Conservation (phyloP, 2,113 vertebrate genomes). For the Accipiter cooperii region DNA sequence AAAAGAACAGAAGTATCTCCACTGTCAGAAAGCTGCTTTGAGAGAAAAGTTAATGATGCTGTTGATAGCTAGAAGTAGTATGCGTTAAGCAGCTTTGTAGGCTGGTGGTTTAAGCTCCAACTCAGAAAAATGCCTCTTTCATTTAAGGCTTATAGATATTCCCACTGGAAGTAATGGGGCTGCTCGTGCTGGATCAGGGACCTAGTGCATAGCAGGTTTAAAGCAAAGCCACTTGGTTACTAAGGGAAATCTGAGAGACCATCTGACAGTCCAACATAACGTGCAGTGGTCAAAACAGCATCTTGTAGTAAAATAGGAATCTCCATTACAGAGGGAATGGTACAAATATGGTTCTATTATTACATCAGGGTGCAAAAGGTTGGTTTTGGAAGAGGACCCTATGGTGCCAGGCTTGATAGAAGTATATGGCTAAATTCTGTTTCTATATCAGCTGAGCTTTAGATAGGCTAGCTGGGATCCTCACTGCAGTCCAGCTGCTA, state of each 20-base stretch:
- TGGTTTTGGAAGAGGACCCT: not conserved
- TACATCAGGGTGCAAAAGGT: not conserved
- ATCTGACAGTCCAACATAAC: not conserved
- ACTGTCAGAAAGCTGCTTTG: not conserved
- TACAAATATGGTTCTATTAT: not conserved
- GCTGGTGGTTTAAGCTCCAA: not conserved
- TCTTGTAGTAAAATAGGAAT: not conserved
- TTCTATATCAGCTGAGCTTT: not conserved
- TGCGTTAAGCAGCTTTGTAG: not conserved
- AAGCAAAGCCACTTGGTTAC: not conserved
- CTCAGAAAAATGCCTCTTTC: not conserved
- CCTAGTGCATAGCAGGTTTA: not conserved
- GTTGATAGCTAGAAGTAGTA: not conserved
- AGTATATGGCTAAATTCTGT: not conserved
- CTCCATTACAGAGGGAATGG: not conserved
- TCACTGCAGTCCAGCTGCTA: not conserved
- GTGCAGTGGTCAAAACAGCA: not conserved
- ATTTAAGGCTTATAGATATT: not conserved
- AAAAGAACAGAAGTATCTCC: not conserved
- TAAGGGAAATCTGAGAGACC: not conserved
- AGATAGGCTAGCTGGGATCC: not conserved
- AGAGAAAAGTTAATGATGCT: not conserved
- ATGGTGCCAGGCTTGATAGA: not conserved
- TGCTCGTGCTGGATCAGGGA: not conserved
- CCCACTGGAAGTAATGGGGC: not conserved